Evolutionary conservation across 2,888 invertebrate genomes (phyloP), one percentile per base, ranked within the genome.

Genomic region (Nomada lathburiana): DNA sequence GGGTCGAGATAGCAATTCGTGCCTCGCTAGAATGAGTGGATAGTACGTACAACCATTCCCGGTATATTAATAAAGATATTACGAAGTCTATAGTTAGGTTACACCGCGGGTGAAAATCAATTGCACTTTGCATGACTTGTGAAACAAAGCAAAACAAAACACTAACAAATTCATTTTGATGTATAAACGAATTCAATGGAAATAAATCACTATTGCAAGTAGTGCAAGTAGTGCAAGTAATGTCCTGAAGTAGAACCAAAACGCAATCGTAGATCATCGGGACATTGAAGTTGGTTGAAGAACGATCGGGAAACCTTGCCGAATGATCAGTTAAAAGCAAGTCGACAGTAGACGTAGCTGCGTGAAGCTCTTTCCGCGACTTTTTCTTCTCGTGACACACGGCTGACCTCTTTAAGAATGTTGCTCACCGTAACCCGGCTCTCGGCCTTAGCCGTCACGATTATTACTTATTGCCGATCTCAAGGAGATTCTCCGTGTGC

Each of bases 381-480:
- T 84, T 84, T 86, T 84, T 87, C 82, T 87, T 88, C 87, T 85
- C 87, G 87, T 87, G 87, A 87, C 85, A 87, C 87, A 68, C 78
- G 63, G 83, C 78, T 87, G 87, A 87, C 87, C 87, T 78, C 84
- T 85, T 85, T 85, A 87, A 87, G 87, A 87, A 87, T 85, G 87
- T 84, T 87, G 85, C 84, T 87, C 83, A 80, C 87, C 76, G 79
- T 52, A 47, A 73, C 74, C 72, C 57, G 57, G 36, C 57, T 42
- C 81, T 69, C 80, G 85, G 88, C 88, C 88, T 88, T 83, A 88
- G 85, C 83, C 83, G 83, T 86, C 87, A 88, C 47, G 82, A 83
- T 80, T 89, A 86, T 89, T 88, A 89, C 85, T 89, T 89, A 89
- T 89, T 83, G 83, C 84, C 88, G 88, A 89, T 89, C 86, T 88